These are phyloP conservation scores for Brachionus koreanus DNA, from an alignment of 1,140 invertebrate genomes.

Conservation along the genomic window DNA sequence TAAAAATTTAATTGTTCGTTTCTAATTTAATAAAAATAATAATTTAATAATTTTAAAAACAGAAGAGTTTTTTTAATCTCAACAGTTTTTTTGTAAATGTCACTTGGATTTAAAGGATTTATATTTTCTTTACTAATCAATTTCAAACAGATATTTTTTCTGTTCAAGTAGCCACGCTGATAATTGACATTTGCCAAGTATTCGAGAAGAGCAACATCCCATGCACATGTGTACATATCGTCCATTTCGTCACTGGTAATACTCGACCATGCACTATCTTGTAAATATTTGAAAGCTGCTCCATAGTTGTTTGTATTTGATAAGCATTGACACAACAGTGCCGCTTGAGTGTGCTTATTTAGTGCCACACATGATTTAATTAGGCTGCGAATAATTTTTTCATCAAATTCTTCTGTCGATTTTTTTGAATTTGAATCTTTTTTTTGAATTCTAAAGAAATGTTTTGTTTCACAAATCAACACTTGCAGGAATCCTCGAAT, in stretches of 20 bases:
- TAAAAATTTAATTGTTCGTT: background rate
- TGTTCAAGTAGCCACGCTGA: slow-evolving; percentile 11
- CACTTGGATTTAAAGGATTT: background rate
- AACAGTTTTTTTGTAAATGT: background rate
- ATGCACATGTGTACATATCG: background rate
- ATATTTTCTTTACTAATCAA: slow-evolving; percentile 6
- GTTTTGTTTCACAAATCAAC: background rate
- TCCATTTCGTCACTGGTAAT: slow-evolving; percentile 30
- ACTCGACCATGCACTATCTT: background rate
- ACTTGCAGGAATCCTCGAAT: background rate
- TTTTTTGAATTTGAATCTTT: background rate
- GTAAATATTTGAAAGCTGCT: slow-evolving; percentile 32
- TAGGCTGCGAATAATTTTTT: background rate
- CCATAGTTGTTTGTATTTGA: slow-evolving; percentile 13
- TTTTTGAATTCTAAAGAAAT: background rate
- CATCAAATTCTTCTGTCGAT: background rate
- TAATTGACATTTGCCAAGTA: slow-evolving; percentile 38
- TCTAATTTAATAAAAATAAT: slow-evolving; percentile 28
- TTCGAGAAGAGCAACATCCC: slow-evolving; percentile 24
- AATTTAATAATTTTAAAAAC: slow-evolving; percentile 33
- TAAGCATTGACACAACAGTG: slow-evolving; percentile 19
- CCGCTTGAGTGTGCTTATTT: slow-evolving; percentile 42
- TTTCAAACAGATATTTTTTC: slow-evolving; percentile 21
- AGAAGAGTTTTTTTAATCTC: slow-evolving; percentile 12
- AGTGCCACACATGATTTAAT: slow-evolving; percentile 13